Percentiles rank a stretch among this genome's conserved stretches.
Evolutionary conservation across 2,113 vertebrate genomes (phyloP).

Genomic region (Stegostoma tigrinum): DNA sequence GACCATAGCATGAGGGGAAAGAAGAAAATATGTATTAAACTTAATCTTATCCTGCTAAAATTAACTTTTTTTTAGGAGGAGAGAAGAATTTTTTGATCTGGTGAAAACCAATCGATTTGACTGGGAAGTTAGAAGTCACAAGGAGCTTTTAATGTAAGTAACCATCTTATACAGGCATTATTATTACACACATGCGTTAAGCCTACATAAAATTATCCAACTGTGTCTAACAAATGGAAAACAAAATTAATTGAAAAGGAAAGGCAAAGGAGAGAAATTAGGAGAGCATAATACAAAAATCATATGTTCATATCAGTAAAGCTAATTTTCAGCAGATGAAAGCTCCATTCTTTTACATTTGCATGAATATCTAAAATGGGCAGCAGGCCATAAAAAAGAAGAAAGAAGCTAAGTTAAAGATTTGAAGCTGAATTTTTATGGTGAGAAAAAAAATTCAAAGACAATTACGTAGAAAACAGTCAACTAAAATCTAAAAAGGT

Average conservation of each 20-base stretch:
- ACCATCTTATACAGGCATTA: not conserved
- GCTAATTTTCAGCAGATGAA: not conserved
- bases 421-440: not conserved
- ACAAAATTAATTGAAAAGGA: not conserved
- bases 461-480: not conserved
- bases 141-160: constrained; percentile 79
- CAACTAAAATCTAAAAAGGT: not conserved
- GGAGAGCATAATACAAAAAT: not conserved
- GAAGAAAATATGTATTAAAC: not conserved
- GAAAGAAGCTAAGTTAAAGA: not conserved
- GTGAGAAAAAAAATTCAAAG: not conserved
- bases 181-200: not conserved
- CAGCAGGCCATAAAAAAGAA: not conserved
- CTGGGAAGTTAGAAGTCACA: constrained; percentile 78
- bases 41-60: not conserved
- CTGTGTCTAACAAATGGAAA: not conserved
- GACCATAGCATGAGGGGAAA: no score
- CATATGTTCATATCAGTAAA: not conserved
- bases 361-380: not conserved
- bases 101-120: constrained; percentile 81
- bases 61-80: constrained; percentile 56
- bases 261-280: not conserved
- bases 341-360: not conserved
- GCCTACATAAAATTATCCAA: not conserved
- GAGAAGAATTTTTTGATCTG: constrained; percentile 90